Evolutionary conservation across 1,140 invertebrate species (phyloP).

Genomic region (Aphidius gifuensis): DNA sequence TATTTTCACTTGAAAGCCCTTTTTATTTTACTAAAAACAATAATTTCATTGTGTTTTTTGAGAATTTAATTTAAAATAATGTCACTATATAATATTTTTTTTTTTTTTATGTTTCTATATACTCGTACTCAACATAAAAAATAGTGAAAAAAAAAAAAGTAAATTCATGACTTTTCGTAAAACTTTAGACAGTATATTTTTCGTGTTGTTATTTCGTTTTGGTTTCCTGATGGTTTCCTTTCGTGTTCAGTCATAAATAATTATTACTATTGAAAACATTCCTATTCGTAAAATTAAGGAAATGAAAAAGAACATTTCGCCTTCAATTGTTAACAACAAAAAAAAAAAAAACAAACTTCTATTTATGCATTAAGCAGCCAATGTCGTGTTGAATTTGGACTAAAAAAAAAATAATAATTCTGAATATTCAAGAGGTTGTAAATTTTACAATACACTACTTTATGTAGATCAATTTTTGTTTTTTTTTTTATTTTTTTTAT

Average conservation of each 20-base stretch:
- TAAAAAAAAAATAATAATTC: too few species aligned
- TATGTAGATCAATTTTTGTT: too few species aligned
- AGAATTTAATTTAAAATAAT: too few species aligned
- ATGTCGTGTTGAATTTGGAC: too few species aligned
- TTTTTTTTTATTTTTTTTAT: too few species aligned
- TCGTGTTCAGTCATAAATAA: constrained; percentile 7
- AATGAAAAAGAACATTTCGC: constrained; percentile 5
- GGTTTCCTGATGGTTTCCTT: constrained; percentile 9
- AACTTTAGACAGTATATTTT: background rate
- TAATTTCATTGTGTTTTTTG: too few species aligned
- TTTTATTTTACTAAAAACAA: too few species aligned
- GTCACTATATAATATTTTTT: background rate
- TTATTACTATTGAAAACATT: background rate
- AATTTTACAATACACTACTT: too few species aligned
- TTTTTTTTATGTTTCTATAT: background rate
- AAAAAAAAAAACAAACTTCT: too few species aligned
- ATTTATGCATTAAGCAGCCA: too few species aligned
- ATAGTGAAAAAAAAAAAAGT: background rate
- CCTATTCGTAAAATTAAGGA: constrained; percentile 10
- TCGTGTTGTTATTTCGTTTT: constrained; percentile 1
- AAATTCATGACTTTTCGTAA: background rate
- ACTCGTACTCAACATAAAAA: background rate
- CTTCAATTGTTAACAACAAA: background rate
- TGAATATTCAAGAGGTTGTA: too few species aligned
- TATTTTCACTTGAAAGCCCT: too few species aligned